A percentile compares a stretch with the other conserved stretches of the same genome.
phyloP scores from a whole-genome alignment of 2,888 invertebrate genomes.

The Sinhomidia bicolor region DNA sequence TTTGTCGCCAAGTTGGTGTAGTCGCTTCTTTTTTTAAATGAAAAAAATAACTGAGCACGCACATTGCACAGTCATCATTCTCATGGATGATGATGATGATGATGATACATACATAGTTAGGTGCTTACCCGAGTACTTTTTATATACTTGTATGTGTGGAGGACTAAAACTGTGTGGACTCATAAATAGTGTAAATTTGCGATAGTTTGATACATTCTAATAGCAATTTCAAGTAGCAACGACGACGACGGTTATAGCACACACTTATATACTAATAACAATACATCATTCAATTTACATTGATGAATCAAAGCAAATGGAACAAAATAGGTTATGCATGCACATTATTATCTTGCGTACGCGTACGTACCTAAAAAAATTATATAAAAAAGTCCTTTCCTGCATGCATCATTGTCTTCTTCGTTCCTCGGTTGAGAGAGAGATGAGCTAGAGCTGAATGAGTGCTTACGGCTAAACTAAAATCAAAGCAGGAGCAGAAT shows the following conservation, averaged over 20 bases:
- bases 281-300: not conserved
- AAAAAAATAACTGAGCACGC: not conserved
- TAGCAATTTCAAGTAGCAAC: too few species aligned
- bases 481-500: too few species aligned
- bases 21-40: not conserved
- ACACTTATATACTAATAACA: not conserved
- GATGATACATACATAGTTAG: too few species aligned
- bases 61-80: not conserved
- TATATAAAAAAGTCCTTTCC: not conserved
- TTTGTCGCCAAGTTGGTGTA: not conserved
- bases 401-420: not conserved
- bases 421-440: too few species aligned
- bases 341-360: not conserved
- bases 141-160: too few species aligned
- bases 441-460: not conserved
- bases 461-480: too few species aligned
- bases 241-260: too few species aligned
- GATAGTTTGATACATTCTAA: too few species aligned
- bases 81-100: too few species aligned
- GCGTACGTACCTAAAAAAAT: not conserved
- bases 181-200: too few species aligned
- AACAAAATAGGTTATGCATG: not conserved
- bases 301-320: not conserved
- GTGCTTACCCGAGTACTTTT: too few species aligned
- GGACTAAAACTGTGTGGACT: too few species aligned